phyloP scores from a whole-genome alignment of 2,113 vertebrate genomes.

The Caranx melampygus region DNA sequence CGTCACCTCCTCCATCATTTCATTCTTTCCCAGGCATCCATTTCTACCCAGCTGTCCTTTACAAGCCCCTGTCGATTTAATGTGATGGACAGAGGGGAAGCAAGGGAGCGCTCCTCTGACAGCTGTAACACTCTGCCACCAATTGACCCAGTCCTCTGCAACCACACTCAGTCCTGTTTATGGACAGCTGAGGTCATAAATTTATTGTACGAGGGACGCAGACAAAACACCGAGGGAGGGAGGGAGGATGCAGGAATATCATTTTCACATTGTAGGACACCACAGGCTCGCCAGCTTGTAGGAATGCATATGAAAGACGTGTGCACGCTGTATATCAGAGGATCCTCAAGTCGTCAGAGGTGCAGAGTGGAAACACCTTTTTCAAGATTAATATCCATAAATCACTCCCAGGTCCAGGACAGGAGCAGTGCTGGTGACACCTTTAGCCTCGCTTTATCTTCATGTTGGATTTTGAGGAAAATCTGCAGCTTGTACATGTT shows the following conservation, averaged over 20 bases:
- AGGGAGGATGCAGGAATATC: background rate
- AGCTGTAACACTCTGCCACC: constrained; percentile 55
- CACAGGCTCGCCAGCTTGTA: background rate
- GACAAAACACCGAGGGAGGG: constrained; percentile 15
- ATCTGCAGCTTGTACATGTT: background rate
- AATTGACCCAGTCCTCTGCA: constrained; percentile 60
- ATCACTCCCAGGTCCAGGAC: background rate
- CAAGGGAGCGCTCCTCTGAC: constrained; percentile 47
- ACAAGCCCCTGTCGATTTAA: constrained; percentile 49
- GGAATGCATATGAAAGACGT: constrained; percentile 1
- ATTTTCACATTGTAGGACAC: background rate
- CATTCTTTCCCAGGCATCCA: constrained; percentile 3
- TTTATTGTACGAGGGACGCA: constrained; percentile 16
- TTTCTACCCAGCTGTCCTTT: constrained; percentile 42
- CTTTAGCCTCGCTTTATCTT: background rate
- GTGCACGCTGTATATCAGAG: background rate
- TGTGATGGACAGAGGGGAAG: constrained; percentile 62
- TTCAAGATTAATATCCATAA: constrained; percentile 30
- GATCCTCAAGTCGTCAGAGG: constrained; percentile 1
- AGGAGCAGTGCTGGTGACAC: background rate
- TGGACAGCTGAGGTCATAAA: constrained; percentile 58
- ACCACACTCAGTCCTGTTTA: constrained; percentile 60
- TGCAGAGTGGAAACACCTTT: background rate
- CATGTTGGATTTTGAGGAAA: background rate
- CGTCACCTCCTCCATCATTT: constrained; percentile 31